Base-by-base conservation (phyloP, 2,113 vertebrate species). In the Petrocephalus zakoni region DNA sequence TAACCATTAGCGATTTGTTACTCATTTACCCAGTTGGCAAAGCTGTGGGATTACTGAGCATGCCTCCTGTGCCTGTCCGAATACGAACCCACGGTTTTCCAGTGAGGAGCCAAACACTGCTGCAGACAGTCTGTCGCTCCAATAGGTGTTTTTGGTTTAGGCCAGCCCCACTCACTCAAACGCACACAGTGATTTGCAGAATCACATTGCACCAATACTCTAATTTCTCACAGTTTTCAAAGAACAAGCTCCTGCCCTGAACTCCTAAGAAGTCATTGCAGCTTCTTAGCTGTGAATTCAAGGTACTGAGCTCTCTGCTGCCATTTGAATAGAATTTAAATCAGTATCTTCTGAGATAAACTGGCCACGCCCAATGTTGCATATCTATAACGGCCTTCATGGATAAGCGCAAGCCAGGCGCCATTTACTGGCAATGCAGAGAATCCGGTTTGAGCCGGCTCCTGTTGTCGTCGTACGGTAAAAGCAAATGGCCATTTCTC, bases 71-170 rank as follows among this genome's bases (percentile, higher is more conserved):
- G 15, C 29, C 15, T 75, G 34, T 42, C 72, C 2, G 0, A 29
- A 68, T n/a, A 29, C 13, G 61, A 68, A 68, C n/a, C 72, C 34
- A 75, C 34, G 17, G 82, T 9, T 37, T 37, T 75, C 29, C 17
- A 75, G 72, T 75, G 5, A 75, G 72, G 72, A 88, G 29, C 68
- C 78, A 87, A 34, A 82, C 34, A 72, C 61, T 68, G 29, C 72
- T 42, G 34, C 15, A 22, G 85, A 15, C 17, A 72, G 8, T 5
- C 25, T 9, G 87, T 4, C 82, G 42, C 52, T 86, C 25, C 17
- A 56, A 25, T 3, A 86, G 52, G 52, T 34, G 7, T 56, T 52
- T 29, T 4, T 86, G 25, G 25, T 86, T 55, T 86, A 81, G 5
- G 46, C 17, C 4, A 25, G 2, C 7, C 56, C 9, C 49, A 86